phyloP scores from a whole-genome alignment of 2,113 vertebrate genomes.

The human region GRCh38 chr15:25853001-25853500 shows the following conservation, averaged over 20 bases:
- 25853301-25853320: neutral
- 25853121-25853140: neutral
- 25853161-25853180: neutral
- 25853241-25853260: neutral
- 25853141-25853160: neutral
- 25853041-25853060: neutral
- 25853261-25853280: slow-evolving; percentile 45
- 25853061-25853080: neutral
- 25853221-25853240: slow-evolving; percentile 38
- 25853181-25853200: neutral
- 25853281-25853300: neutral
- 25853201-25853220: slow-evolving; percentile 7
- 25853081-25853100: neutral
- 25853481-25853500: neutral
- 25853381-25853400: neutral
- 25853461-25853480: neutral
- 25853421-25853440: neutral
- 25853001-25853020: neutral
- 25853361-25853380: neutral
- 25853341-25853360: neutral
- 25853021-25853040: neutral
- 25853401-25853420: neutral
- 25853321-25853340: neutral
- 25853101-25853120: neutral
- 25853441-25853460: neutral